Evolutionary conservation across 2,797 vertebrate genomes (phyloP).

Genomic region (Acanthurus leucopareius): DNA sequence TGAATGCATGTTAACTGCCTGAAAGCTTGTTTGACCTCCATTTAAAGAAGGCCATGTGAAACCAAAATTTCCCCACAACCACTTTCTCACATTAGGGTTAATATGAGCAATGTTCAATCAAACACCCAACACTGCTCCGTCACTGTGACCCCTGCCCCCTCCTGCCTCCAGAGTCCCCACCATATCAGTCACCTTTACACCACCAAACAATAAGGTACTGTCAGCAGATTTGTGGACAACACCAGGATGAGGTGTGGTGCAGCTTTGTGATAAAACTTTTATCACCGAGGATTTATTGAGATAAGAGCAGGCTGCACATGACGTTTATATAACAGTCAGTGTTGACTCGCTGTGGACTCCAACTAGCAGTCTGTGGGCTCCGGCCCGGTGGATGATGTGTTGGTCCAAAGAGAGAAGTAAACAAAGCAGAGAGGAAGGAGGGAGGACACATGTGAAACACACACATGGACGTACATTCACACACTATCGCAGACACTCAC

Average conservation of each 20-base stretch:
- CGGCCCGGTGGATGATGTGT: conserved; percentile 53
- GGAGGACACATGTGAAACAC: conserved; percentile 37
- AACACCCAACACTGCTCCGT: not conserved
- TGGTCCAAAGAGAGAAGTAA: conserved; percentile 57
- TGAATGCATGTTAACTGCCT: not conserved
- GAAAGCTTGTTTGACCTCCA: too few species aligned
- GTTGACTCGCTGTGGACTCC: conserved; percentile 32
- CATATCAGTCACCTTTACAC: conserved; percentile 45
- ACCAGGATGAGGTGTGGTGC: conserved; percentile 31
- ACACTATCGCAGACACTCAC: not conserved
- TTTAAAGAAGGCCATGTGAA: not conserved
- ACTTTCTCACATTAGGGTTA: not conserved
- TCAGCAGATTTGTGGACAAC: conserved; percentile 19
- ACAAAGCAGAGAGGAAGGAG: conserved; percentile 47
- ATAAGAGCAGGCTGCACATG: conserved; percentile 43
- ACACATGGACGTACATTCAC: not conserved
- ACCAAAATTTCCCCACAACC: not conserved
- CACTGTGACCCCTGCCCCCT: not conserved
- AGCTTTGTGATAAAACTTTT: conserved; percentile 28
- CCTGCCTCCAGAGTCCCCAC: not conserved
- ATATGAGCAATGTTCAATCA: not conserved
- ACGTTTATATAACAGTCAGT: conserved; percentile 36
- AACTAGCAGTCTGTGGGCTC: conserved; percentile 49
- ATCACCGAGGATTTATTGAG: conserved; percentile 5
- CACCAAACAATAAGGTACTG: not conserved